Evolutionary conservation across 2,888 invertebrate species (phyloP).

Genomic region (Ophion costatus): DNA sequence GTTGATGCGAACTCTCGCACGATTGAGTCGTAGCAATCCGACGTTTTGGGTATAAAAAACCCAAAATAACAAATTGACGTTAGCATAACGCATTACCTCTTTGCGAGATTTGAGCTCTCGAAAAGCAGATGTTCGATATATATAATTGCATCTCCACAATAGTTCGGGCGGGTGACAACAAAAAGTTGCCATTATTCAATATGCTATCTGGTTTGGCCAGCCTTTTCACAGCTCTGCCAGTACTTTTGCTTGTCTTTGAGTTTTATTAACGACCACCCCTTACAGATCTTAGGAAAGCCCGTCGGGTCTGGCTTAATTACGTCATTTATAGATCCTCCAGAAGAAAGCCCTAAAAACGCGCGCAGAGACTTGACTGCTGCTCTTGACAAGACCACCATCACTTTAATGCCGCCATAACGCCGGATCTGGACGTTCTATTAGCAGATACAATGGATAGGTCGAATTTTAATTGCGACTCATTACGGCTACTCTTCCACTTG

Average conservation of each 20-base stretch:
- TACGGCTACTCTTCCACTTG: constrained; percentile 51
- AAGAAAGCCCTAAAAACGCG: constrained; percentile 33
- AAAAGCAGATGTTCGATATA: constrained; percentile 10
- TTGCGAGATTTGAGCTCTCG: neutral
- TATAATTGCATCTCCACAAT: neutral
- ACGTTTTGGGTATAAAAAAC: neutral
- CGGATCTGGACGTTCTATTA: constrained; percentile 75
- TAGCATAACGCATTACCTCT: neutral
- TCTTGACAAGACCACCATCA: constrained; percentile 59
- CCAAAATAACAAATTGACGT: constrained; percentile 4
- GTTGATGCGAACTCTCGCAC: constrained; percentile 25
- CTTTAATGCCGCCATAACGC: constrained; percentile 71
- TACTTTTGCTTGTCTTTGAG: constrained; percentile 51
- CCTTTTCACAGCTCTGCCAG: constrained; percentile 42
- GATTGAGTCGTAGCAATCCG: constrained; percentile 6
- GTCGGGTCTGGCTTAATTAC: constrained; percentile 63
- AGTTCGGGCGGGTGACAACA: constrained; percentile 34
- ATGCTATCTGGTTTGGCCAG: neutral
- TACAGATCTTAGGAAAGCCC: constrained; percentile 68
- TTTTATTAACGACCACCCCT: constrained; percentile 76
- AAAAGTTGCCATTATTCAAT: constrained; percentile 43
- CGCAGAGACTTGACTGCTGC: constrained; percentile 36
- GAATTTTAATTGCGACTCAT: constrained; percentile 74
- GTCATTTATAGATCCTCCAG: constrained; percentile 68
- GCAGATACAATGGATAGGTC: constrained; percentile 77